Conservation (phyloP, 2,113 vertebrate species). For the Ictalurus furcatus region DNA sequence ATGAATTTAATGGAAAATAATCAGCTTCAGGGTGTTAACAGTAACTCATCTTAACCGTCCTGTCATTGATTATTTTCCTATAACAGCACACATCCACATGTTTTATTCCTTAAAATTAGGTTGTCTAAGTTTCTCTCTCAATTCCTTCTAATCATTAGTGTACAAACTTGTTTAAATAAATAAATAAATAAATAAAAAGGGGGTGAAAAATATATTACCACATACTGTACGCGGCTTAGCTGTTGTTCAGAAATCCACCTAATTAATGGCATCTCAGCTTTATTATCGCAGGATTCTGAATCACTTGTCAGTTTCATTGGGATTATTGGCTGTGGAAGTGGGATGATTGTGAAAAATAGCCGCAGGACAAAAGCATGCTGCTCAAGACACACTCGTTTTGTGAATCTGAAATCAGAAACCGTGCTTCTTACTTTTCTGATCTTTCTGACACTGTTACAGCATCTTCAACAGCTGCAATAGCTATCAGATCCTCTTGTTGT, state of each 20-base stretch:
- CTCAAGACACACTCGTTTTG: neutral
- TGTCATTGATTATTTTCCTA: neutral
- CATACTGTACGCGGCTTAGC: neutral
- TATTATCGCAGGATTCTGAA: conserved; percentile 48
- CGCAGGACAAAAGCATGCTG: neutral
- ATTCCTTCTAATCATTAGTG: neutral
- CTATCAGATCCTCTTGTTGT: neutral
- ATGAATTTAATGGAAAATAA: neutral
- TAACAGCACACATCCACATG: neutral
- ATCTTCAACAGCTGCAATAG: neutral
- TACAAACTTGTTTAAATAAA: neutral
- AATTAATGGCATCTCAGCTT: conserved; percentile 55
- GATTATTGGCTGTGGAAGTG: conserved; percentile 26
- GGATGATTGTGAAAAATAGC: conserved; percentile 30
- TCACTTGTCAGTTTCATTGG: conserved; percentile 10
- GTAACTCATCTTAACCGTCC: neutral
- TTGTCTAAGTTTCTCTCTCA: neutral
- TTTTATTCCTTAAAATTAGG: neutral
- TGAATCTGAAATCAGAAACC: neutral
- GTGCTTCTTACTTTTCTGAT: neutral
- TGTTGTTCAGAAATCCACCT: neutral
- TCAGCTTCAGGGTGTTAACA: neutral
- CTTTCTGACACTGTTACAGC: neutral
- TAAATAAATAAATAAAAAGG: neutral
- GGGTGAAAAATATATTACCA: neutral